phyloP scores from a whole-genome alignment of 2,797 vertebrate species.

The Oreochromis grahami region DNA sequence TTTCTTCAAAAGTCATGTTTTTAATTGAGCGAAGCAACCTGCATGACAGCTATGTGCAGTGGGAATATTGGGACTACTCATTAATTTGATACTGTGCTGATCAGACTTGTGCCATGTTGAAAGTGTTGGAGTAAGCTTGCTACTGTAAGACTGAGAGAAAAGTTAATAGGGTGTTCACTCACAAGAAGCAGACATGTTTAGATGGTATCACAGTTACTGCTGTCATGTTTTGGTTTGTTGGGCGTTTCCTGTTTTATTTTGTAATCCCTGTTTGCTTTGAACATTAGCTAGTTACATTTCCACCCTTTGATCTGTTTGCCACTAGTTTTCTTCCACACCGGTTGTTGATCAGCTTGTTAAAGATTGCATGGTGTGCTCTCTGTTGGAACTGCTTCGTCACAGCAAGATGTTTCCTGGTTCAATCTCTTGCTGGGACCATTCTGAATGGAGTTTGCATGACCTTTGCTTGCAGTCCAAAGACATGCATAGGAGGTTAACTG shows the following conservation, averaged over 20 bases:
- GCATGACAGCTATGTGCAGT: neutral
- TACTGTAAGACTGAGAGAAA: neutral
- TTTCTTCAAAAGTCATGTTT: neutral
- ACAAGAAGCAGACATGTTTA: neutral
- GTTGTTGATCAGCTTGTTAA: neutral
- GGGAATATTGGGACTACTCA: neutral
- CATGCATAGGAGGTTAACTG: neutral
- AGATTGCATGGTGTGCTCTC: neutral
- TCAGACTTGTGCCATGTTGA: neutral
- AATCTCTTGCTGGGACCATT: neutral
- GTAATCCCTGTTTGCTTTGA: neutral
- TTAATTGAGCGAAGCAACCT: neutral
- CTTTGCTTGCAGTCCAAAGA: neutral
- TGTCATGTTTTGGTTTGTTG: neutral
- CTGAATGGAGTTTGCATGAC: neutral
- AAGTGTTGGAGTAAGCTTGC: neutral
- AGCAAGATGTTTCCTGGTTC: neutral
- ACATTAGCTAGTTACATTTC: neutral
- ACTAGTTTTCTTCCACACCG: neutral
- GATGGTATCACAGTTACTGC: neutral
- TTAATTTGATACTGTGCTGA: neutral
- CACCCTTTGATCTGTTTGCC: neutral
- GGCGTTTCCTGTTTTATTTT: neutral
- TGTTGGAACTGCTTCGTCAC: neutral
- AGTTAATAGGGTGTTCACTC: neutral